Evolutionary conservation across 2,797 vertebrate genomes (phyloP), one percentile per base, ranked within the genome.

Genomic region (Anguilla anguilla): DNA sequence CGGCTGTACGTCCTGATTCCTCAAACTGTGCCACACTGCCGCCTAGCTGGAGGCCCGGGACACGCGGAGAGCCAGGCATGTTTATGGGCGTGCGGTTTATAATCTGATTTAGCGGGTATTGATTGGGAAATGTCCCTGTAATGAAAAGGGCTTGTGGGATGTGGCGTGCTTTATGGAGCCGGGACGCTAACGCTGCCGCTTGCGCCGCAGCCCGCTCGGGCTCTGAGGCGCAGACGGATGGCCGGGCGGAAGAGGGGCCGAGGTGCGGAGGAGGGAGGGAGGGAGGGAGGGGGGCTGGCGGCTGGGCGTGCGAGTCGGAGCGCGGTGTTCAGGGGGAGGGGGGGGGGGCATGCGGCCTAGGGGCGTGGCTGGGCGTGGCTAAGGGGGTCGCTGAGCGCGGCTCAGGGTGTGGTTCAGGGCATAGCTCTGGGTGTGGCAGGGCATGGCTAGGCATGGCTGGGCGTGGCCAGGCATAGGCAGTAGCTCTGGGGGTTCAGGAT

Each of bases 81-180:
- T 81, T 81, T 49, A 49, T 46, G 39, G 74, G 17, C 74, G 10
- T 43, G 43, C 77, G n/a, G 77, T 49, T 81, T 49, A n/a, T 81
- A 81, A 49, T 49, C 7, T 25, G 77, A 46, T 81, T 81, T 49
- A 49, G 77, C 77, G 0, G 43, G 0, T 81, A 81, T 81, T 81
- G 77, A 81, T 81, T 49, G 43, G 77, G 77, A 81, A 81, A 81
- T 49, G 43, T 49, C 17, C 15, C 72, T 2, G 35, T 77, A 77
- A 77, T 77, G 72, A 77, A 77, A 77, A 77, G 72, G 72, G 28
- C 31, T 35, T 77, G 72, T 35, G 31, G 72, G 72, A 39, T 19
- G 72, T 2, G 15, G 77, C 25, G 19, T 81, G 77, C 9, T 81
- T 81, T 46, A 81, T 81, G 77, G 43, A 81, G 19, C 4, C 17